Conservation (phyloP, 2,113 vertebrate species). For the Pampusana beccarii region DNA sequence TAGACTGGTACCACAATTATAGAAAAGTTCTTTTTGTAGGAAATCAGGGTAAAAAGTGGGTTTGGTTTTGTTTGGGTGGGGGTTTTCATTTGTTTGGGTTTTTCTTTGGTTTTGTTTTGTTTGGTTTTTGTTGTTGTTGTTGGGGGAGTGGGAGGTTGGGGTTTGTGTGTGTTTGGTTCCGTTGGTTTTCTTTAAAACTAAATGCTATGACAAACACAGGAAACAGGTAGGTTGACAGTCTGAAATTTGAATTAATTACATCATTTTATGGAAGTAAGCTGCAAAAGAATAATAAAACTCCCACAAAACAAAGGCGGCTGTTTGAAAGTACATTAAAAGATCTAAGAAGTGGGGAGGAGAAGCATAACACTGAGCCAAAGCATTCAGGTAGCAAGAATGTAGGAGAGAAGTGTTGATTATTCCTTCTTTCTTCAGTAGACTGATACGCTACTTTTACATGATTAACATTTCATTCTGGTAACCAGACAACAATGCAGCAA, state of each 20-base stretch:
- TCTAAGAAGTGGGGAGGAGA: not conserved
- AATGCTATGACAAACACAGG: not conserved
- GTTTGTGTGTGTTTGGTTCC: not conserved
- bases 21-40: not conserved
- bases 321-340: not conserved
- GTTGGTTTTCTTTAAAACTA: not conserved
- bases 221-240: not conserved
- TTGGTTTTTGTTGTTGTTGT: too few species aligned
- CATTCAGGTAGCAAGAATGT: not conserved
- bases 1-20: not conserved
- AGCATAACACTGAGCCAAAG: not conserved
- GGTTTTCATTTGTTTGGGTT: not conserved
- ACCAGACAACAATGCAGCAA: not conserved
- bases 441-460: not conserved
- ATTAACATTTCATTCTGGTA: constrained; percentile 30
- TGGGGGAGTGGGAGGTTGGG: too few species aligned
- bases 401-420: not conserved
- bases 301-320: not conserved
- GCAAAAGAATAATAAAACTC: not conserved
- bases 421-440: not conserved
- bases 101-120: not conserved
- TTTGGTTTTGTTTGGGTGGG: not conserved
- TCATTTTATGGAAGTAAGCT: not conserved
- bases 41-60: not conserved
- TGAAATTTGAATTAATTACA: not conserved